phyloP scores from a whole-genome alignment of 2,113 vertebrate species.

The Tyrannus savana region DNA sequence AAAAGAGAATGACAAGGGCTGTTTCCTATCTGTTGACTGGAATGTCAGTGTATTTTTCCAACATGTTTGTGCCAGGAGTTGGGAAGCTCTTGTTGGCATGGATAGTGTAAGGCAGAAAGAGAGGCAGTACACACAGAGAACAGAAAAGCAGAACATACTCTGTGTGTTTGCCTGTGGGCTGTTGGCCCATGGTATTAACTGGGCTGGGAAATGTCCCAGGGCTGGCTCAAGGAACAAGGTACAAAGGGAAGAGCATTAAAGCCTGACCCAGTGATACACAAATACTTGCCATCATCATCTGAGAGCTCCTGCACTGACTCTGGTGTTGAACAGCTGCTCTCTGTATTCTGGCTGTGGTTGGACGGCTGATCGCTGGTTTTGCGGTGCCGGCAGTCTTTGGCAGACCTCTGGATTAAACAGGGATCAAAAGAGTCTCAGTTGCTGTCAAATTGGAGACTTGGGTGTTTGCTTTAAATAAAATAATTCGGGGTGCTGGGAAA shows the following conservation, averaged over 20 bases:
- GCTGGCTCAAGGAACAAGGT: not conserved
- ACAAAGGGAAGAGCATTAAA: not conserved
- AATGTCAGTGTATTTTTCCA: not conserved
- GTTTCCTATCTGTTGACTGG: not conserved
- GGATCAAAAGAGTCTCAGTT: not conserved
- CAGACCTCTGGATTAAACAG: conserved; percentile 52
- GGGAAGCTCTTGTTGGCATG: not conserved
- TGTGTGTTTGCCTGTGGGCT: not conserved
- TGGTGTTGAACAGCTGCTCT: conserved; percentile 93
- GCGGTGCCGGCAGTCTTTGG: conserved; percentile 77
- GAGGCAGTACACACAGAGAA: not conserved
- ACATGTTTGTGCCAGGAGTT: not conserved
- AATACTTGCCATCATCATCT: conserved; percentile 84
- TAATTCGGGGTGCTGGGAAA: not conserved
- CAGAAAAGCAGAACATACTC: not conserved
- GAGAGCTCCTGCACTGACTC: conserved; percentile 93
- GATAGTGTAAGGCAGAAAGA: not conserved
- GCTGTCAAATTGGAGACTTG: not conserved
- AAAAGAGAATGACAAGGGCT: not conserved
- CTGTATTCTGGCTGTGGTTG: conserved; percentile 92
- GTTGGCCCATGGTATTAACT: not conserved
- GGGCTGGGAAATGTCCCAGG: not conserved
- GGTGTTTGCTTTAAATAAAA: not conserved
- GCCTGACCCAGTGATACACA: not conserved
- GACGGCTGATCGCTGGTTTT: conserved; percentile 92